Evolutionary conservation across 2,888 invertebrate genomes (phyloP).

Genomic region (Doris montereyensis): DNA sequence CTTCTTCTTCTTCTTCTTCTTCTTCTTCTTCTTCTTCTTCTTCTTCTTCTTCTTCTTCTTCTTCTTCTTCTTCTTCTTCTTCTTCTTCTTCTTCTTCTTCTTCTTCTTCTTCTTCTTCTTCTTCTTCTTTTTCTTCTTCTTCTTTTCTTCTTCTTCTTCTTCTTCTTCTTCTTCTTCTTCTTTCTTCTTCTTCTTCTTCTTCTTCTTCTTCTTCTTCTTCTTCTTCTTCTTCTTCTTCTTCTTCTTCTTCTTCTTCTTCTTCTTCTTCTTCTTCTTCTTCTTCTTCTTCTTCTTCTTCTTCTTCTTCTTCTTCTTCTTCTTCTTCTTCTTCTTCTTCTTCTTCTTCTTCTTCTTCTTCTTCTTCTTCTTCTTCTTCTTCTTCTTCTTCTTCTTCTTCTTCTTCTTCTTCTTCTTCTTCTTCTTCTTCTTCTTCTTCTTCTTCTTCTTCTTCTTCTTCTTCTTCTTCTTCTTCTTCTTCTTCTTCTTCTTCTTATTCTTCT

Average conservation of each 20-base stretch:
- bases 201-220: no score
- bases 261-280: conserved; percentile 1
- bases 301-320: background rate
- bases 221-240: background rate
- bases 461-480: background rate
- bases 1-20: background rate
- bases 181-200: background rate
- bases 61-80: background rate
- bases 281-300: background rate
- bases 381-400: conserved; percentile 4
- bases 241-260: conserved; percentile 6
- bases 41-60: background rate
- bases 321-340: background rate
- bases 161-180: background rate
- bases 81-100: background rate
- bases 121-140: background rate
- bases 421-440: background rate
- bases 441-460: conserved; percentile 18
- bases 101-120: background rate
- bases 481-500: no score
- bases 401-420: background rate
- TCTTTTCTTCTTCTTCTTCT: background rate
- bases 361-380: background rate
- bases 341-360: background rate
- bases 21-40: conserved; percentile 77